Evolutionary conservation across 2,113 vertebrate genomes (phyloP), one percentile per base, ranked within the genome.

Genomic region (Gadus chalcogrammus): DNA sequence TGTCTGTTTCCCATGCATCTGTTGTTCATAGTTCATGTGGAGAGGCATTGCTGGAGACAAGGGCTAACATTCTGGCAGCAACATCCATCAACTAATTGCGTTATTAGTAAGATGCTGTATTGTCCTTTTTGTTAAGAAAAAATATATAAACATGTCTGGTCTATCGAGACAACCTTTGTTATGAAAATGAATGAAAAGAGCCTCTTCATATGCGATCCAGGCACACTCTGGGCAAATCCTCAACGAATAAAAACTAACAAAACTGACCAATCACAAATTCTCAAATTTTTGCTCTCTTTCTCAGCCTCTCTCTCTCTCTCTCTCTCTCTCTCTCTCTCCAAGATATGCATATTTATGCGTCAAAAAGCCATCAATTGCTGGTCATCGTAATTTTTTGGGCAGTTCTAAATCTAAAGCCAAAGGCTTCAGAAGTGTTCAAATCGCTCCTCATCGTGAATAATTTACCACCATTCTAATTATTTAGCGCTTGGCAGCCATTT

Each of bases 391-490:
- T 80, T 87, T 70, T 79, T 77, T 65, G 77, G 67, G 67, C 13
- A 68, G 82, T 52, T 63, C 68, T 69, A 77, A 42, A 71, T 65
- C 73, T 70, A 70, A 71, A 59, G 73, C 77, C 73, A 79, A 86
- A 81, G 73, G 74, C 24, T 72, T 79, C 65, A 79, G 69, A 77
- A 55, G 61, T 8, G 9, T 79, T 81, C 69, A 76, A 83, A 83
- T 78, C 65, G 65, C 71, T 79, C 27, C 42, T 13, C 61, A 75
- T 87, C 70, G 73, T 82, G 35, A 85, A 88, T 88, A 84, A 84
- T 90, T 88, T 88, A 89, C 69, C 71, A 69, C 64, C 3, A 48
- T 7, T 74, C 79, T 79, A 84, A 88, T 88, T 87, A 88, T 86
- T 83, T 84, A 61, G 84, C 68, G 69, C 69, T 87, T 84, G 82